Evolutionary conservation across 2,113 vertebrate species (phyloP), one percentile per base, ranked within the genome.

Genomic region (Herpailurus yagouaroundi): DNA sequence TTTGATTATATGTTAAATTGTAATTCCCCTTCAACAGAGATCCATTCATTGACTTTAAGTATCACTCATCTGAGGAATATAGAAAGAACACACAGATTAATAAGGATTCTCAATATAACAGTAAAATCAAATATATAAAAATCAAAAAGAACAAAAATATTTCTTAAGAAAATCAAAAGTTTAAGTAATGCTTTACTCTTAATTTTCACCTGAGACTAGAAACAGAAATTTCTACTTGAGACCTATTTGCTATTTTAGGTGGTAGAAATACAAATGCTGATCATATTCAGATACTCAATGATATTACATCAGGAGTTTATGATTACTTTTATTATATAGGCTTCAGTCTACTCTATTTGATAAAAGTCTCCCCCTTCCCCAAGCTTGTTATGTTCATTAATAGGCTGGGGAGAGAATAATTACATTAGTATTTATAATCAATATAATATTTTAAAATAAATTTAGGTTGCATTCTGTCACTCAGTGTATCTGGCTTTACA

Each of bases 401-500:
- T 1, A 94, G 23, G 4, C 33, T 21, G 77, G 45, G 91, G 86
- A 95, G 7, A 96, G 71, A 97, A 90, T 23, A 91, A 92, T 23
- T 73, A 13, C 7, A 69, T 52, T 64, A 52, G 29, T 89, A 25
- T 92, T 45, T 93, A 52, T 45, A 96, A 97, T 97, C 21, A 95
- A 84, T 82, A 79, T 33, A 89, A 95, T 91, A 60, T 89, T 38
- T 52, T 92, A 90, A 97, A 97, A 60, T 21, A 85, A 94, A 90
- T 38, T 77, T 48, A 88, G 9, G 14, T 27, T 91, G 0, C 69
- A 80, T 57, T 29, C 6, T 82, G 4, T 76, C 31, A 74, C 1
- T 95, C 31, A 31, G 5, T 66, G 23, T 45, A 90, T 31, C 12
- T 68, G 25, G 1, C 1, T 73, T 93, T 79, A 60, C 0, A 68